Conservation (phyloP, 2,113 vertebrate genomes). For the Sander lucioperca region DNA sequence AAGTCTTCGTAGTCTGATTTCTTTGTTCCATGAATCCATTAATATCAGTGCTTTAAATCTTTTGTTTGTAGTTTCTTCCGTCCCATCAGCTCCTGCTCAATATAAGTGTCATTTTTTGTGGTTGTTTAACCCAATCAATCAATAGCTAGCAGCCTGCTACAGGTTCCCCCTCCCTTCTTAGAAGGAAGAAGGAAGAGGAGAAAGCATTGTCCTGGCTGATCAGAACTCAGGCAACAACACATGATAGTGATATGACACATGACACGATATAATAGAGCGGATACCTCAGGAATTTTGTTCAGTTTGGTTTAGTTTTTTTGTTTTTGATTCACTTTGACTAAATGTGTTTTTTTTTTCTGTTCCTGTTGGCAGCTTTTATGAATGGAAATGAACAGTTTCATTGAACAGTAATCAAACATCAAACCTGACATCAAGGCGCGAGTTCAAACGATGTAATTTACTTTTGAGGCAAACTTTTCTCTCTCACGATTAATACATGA, state of each 20-base stretch:
- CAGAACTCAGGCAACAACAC: not conserved
- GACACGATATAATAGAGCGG: no score
- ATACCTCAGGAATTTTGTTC: no score
- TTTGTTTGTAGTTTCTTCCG: conserved; percentile 52
- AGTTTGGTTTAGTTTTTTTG: not conserved
- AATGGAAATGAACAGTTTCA: not conserved
- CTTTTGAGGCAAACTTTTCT: not conserved
- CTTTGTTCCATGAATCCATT: conserved; percentile 73
- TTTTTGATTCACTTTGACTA: not conserved
- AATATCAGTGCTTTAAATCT: conserved; percentile 46
- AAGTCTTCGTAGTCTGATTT: conserved; percentile 62
- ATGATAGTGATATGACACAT: not conserved
- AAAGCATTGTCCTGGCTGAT: conserved; percentile 46
- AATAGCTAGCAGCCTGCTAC: conserved; percentile 21
- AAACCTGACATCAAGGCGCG: not conserved
- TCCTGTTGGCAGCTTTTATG: not conserved
- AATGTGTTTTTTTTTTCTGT: not conserved
- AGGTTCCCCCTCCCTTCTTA: conserved; percentile 16
- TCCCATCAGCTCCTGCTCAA: conserved; percentile 66
- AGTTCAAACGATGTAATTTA: not conserved
- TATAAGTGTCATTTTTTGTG: conserved; percentile 57
- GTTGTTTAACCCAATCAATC: conserved; percentile 54
- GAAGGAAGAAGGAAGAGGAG: conserved; percentile 56
- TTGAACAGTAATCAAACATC: not conserved
- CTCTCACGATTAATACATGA: not conserved